phyloP scores from a whole-genome alignment of 1,140 invertebrate genomes.

The Venturia canescens region DNA sequence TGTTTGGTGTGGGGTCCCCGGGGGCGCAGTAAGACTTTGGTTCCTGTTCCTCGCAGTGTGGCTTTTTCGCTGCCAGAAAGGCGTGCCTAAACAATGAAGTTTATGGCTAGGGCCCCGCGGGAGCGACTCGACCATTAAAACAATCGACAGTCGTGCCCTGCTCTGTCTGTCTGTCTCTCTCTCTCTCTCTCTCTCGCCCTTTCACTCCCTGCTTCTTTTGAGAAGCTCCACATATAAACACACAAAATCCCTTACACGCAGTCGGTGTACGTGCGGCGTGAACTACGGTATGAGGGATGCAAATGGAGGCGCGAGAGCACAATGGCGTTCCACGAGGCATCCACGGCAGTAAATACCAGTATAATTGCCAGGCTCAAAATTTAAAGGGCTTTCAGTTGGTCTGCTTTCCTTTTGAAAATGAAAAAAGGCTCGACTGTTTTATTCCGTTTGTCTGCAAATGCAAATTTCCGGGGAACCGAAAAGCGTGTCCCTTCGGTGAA shows the following conservation, averaged over 20 bases:
- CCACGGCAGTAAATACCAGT: slow-evolving; percentile 72
- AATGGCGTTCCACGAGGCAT: slow-evolving; percentile 66
- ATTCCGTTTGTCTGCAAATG: slow-evolving; percentile 22
- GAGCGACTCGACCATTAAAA: slow-evolving; percentile 68
- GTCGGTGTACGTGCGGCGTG: not conserved
- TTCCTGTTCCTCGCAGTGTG: not conserved
- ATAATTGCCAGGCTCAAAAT: slow-evolving; percentile 70
- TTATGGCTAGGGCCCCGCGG: slow-evolving; percentile 66
- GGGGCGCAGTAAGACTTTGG: slow-evolving; percentile 25
- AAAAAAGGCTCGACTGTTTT: not conserved
- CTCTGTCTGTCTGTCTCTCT: slow-evolving; percentile 53
- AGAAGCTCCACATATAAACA: slow-evolving; percentile 6
- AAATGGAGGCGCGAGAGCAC: slow-evolving; percentile 67
- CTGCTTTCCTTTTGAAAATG: not conserved
- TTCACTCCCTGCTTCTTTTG: slow-evolving; percentile 19
- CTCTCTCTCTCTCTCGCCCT: no score
- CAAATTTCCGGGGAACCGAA: slow-evolving; percentile 16
- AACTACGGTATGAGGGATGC: slow-evolving; percentile 59
- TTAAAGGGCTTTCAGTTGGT: slow-evolving; percentile 58
- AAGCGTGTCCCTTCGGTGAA: not conserved
- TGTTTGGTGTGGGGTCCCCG: slow-evolving; percentile 7
- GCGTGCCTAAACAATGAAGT: slow-evolving; percentile 74
- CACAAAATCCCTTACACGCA: not conserved
- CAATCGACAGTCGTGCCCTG: slow-evolving; percentile 67
- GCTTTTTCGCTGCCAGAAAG: slow-evolving; percentile 63